Percentiles rank a stretch among this genome's conserved stretches.
Conservation (phyloP, 2,888 invertebrate genomes). For the Caenorhabditis uteleia region DNA sequence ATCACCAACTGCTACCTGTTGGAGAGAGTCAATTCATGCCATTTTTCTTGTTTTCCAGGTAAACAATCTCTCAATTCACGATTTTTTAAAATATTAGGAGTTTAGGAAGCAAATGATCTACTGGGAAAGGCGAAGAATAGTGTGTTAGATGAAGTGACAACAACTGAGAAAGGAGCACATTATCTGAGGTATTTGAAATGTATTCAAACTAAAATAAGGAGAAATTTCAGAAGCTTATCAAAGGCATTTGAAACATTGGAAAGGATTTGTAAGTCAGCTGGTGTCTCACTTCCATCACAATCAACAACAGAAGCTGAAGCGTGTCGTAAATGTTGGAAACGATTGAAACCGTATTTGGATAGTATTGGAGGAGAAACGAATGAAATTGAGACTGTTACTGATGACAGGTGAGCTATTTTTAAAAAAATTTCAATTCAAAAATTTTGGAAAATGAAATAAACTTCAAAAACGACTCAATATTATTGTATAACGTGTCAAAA, state of each 20-base stretch:
- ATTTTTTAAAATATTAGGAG: slow-evolving; percentile 5
- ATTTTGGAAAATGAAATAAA: too few relatives aligned
- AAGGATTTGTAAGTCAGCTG: slow-evolving; percentile 32
- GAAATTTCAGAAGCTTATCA: slow-evolving; percentile 19
- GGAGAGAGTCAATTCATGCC: slow-evolving; percentile 38
- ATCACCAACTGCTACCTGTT: slow-evolving; percentile 12
- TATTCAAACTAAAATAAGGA: slow-evolving; percentile 1
- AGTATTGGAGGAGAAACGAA: neutral
- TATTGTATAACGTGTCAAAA: too few relatives aligned
- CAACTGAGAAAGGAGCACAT: slow-evolving; percentile 46
- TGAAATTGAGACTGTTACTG: neutral
- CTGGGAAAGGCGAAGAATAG: slow-evolving; percentile 23
- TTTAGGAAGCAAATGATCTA: slow-evolving; percentile 39
- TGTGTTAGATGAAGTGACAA: slow-evolving; percentile 39
- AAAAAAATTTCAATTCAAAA: too few relatives aligned
- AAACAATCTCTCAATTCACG: neutral
- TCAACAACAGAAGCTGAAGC: slow-evolving; percentile 36
- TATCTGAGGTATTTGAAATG: slow-evolving; percentile 37
- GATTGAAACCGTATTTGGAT: slow-evolving; percentile 10
- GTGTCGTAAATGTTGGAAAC: slow-evolving; percentile 21
- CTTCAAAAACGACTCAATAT: too few relatives aligned
- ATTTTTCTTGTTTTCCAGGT: slow-evolving; percentile 22
- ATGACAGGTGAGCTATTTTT: neutral
- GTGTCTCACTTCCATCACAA: slow-evolving; percentile 19
- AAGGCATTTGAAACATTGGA: slow-evolving; percentile 30